Evolutionary conservation across 2,113 vertebrate species (phyloP).

Genomic region (Sapajus apella): DNA sequence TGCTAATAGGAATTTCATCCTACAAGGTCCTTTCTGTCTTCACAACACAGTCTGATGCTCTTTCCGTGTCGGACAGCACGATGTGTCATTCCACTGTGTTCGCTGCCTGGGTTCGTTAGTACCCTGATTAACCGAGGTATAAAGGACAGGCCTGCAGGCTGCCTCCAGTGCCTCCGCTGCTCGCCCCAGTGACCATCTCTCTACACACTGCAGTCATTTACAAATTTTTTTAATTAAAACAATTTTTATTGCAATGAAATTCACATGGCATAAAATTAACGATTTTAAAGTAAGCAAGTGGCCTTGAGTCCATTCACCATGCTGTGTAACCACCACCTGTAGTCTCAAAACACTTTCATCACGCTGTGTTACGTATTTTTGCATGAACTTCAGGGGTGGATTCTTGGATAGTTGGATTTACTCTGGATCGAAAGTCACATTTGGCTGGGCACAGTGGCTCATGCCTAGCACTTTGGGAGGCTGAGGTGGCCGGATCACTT

Average conservation of each 20-base stretch:
- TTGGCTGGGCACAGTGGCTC: neutral
- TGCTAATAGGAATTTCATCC: neutral
- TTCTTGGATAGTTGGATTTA: neutral
- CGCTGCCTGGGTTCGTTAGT: neutral
- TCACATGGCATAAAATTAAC: neutral
- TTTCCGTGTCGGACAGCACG: neutral
- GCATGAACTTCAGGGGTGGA: neutral
- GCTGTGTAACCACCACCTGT: neutral
- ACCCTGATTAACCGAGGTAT: neutral
- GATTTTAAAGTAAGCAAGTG: neutral
- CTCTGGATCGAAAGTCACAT: neutral
- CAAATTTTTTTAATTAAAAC: neutral
- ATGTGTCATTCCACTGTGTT: neutral
- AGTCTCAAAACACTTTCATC: neutral
- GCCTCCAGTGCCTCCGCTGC: neutral
- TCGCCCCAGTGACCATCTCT: neutral
- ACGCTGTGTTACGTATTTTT: neutral
- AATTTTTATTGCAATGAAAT: neutral
- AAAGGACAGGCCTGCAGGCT: neutral
- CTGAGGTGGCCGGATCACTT: too few species aligned
- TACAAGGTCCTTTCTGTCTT: neutral
- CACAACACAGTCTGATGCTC: neutral
- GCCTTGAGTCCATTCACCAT: neutral
- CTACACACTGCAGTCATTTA: neutral
- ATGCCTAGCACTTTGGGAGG: too few species aligned